Conservation (phyloP, 2,113 vertebrate species). For the Panurus biarmicus region DNA sequence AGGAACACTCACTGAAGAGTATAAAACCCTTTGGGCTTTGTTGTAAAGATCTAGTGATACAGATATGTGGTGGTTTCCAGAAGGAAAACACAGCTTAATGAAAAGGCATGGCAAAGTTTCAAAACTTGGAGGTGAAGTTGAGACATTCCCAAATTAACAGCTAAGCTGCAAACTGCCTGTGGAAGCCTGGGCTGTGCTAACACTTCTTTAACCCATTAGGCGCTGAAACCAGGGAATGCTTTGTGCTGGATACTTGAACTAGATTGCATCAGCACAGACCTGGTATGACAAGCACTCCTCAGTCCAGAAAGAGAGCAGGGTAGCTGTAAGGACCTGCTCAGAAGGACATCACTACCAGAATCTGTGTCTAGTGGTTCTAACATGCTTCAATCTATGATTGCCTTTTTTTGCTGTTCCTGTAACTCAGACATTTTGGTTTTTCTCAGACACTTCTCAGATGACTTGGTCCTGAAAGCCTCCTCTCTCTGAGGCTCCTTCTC, state of each 20-base stretch:
- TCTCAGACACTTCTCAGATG: background rate
- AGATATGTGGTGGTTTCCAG: background rate
- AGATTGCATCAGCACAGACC: fast-evolving
- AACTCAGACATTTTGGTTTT: background rate
- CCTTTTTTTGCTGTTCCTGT: background rate
- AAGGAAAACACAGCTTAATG: background rate
- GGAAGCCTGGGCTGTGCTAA: background rate
- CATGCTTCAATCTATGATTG: background rate
- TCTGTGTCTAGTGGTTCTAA: background rate
- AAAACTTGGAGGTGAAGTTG: background rate
- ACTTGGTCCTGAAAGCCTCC: background rate
- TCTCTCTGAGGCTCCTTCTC: background rate
- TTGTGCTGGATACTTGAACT: background rate
- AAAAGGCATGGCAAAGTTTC: background rate
- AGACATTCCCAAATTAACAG: background rate
- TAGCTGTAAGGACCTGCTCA: background rate
- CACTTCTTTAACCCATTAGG: background rate
- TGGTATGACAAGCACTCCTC: background rate
- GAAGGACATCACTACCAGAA: background rate
- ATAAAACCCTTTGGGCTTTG: background rate
- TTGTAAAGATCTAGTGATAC: background rate
- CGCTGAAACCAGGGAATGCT: background rate
- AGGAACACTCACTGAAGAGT: background rate
- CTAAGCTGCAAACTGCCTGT: background rate
- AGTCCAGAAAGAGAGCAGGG: background rate